A percentile compares a stretch with the other conserved stretches of the same genome.
These are phyloP conservation scores for Calonectris borealis DNA, from an alignment of 2,113 vertebrate genomes.

Conservation along the genomic window DNA sequence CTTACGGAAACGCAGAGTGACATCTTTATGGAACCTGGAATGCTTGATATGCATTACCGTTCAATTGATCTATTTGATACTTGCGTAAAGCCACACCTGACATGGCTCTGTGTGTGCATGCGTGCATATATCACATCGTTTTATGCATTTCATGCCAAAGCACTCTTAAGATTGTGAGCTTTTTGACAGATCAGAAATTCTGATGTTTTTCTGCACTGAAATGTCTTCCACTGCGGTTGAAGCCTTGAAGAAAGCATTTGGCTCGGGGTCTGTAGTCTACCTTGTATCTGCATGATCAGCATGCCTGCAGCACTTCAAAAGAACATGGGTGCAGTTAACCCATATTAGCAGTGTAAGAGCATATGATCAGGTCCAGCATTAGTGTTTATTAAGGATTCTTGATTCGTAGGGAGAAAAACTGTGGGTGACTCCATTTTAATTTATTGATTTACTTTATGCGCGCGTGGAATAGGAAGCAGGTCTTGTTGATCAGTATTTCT, in stretches of 20 bases:
- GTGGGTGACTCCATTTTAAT: slow-evolving; percentile 44
- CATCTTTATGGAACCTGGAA: not conserved
- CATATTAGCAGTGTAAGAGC: rapidly evolving
- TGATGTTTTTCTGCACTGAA: not conserved
- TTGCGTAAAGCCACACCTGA: slow-evolving; percentile 21
- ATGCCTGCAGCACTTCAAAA: not conserved
- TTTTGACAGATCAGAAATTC: not conserved
- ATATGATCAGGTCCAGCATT: not conserved
- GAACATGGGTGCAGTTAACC: not conserved
- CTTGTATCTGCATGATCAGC: not conserved
- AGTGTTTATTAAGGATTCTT: not conserved
- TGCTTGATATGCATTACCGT: not conserved
- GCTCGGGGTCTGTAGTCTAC: not conserved
- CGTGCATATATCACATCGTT: not conserved
- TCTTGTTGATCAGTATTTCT: slow-evolving; percentile 13
- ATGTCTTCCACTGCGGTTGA: not conserved
- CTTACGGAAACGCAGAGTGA: not conserved
- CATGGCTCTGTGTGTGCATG: not conserved
- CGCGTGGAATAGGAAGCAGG: not conserved
- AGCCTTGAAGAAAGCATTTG: not conserved
- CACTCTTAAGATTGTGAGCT: not conserved
- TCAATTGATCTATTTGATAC: not conserved
- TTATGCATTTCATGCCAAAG: not conserved
- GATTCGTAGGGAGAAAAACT: not conserved
- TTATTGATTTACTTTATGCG: not conserved